These are phyloP conservation scores for Synaphobranchus kaupii DNA, from an alignment of 2,797 vertebrate genomes.

Conservation along the genomic window DNA sequence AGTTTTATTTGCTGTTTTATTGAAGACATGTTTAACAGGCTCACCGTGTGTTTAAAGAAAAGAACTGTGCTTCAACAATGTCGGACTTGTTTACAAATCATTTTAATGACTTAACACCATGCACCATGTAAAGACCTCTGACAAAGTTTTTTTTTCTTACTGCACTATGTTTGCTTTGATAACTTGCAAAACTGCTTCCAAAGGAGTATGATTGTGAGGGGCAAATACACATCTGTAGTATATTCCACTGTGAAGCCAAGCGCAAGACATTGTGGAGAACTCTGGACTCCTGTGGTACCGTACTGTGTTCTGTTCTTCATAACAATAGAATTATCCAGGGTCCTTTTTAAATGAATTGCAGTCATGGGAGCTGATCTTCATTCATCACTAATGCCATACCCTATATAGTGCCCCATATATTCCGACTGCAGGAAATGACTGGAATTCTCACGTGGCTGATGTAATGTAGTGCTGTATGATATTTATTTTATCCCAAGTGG, in stretches of 20 bases:
- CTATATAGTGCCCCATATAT: slow-evolving; percentile 7
- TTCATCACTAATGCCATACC: neutral
- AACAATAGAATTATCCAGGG: slow-evolving; percentile 13
- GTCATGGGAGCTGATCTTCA: neutral
- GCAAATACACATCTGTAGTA: neutral
- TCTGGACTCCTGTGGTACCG: neutral
- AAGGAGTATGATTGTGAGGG: neutral
- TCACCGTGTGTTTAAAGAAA: neutral
- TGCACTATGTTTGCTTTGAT: neutral
- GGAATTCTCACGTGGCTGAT: slow-evolving; percentile 10
- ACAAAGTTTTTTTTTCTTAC: neutral
- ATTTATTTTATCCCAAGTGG: neutral
- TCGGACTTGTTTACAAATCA: neutral
- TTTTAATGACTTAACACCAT: neutral
- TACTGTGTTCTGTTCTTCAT: neutral
- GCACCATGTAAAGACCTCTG: neutral
- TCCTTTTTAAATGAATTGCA: neutral
- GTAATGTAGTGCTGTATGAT: neutral
- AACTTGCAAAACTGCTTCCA: neutral
- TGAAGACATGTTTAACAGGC: neutral
- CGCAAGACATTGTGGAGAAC: neutral
- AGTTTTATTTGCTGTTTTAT: neutral
- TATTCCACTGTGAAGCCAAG: neutral
- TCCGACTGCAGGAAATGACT: slow-evolving; percentile 23
- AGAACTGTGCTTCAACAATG: neutral